Evolutionary conservation across 2,113 vertebrate genomes (phyloP).

Genomic region (Electrona antarctica): DNA sequence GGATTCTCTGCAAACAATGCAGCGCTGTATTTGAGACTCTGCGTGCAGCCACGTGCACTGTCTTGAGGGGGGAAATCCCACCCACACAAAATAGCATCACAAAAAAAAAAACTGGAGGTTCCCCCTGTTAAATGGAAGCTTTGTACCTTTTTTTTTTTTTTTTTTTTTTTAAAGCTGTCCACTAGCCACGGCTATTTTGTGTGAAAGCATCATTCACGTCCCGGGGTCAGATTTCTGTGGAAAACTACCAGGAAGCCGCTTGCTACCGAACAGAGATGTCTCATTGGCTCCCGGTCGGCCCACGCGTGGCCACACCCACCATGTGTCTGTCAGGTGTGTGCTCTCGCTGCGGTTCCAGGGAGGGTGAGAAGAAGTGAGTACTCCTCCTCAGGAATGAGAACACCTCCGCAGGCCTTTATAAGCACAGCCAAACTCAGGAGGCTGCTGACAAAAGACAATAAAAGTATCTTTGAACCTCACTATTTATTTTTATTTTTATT

Average conservation of each 20-base stretch:
- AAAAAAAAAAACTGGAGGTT: constrained; percentile 29
- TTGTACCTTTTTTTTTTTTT: constrained; percentile 59
- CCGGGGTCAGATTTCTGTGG: constrained; percentile 57
- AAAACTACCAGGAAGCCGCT: constrained; percentile 64
- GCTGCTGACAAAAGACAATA: neutral
- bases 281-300: constrained; percentile 38
- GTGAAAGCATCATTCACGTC: constrained; percentile 74
- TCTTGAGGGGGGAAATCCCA: constrained; percentile 35
- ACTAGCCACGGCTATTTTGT: constrained; percentile 40
- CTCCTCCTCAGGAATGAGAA: constrained; percentile 45
- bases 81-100: constrained; percentile 38
- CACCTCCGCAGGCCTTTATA: constrained; percentile 5
- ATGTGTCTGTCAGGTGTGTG: constrained; percentile 66
- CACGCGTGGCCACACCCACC: constrained; percentile 51
- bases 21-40: constrained; percentile 23
- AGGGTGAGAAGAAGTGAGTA: neutral
- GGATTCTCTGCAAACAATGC: constrained; percentile 27
- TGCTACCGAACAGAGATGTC: constrained; percentile 5
- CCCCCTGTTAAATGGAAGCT: constrained; percentile 55
- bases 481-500: too few species aligned
- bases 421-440: neutral
- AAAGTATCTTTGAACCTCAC: too few species aligned
- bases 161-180: too few species aligned
- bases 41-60: constrained; percentile 9
- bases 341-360: neutral